A percentile compares a stretch with the other conserved stretches of the same genome.
These are phyloP conservation scores for Ypsolopha scabrella DNA, from an alignment of 2,888 invertebrate genomes.

Conservation along the genomic window DNA sequence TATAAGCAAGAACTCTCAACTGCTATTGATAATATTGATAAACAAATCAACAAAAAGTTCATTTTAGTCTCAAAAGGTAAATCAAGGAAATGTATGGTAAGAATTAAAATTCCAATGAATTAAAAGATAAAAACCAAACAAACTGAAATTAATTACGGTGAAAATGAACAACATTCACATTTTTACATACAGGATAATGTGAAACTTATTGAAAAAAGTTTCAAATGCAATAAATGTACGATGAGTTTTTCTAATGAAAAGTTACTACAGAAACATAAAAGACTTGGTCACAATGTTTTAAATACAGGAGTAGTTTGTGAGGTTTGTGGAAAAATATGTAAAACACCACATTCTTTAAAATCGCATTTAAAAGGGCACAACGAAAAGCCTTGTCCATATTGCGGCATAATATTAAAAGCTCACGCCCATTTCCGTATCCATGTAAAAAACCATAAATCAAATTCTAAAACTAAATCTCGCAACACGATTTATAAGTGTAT, in stretches of 20 bases:
- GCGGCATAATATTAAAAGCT: slow-evolving; percentile 28
- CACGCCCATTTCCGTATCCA: slow-evolving; percentile 27
- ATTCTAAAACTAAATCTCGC: slow-evolving; percentile 14
- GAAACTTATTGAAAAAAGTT: too few species aligned
- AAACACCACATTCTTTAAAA: slow-evolving; percentile 17
- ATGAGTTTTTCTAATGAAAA: slow-evolving; percentile 17
- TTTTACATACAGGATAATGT: too few species aligned
- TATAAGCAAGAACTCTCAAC: too few species aligned
- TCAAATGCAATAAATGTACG: slow-evolving; percentile 10
- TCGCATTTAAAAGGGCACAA: slow-evolving; percentile 23
- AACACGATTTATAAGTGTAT: slow-evolving; percentile 21
- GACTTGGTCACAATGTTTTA: slow-evolving; percentile 10
- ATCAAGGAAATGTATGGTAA: too few species aligned
- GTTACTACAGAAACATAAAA: slow-evolving; percentile 14
- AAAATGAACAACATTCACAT: too few species aligned
- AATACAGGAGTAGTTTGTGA: slow-evolving; percentile 22
- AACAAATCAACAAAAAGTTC: too few species aligned
- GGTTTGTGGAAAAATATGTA: slow-evolving; percentile 24
- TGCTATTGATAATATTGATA: too few species aligned
- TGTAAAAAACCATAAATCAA: slow-evolving; percentile 19
- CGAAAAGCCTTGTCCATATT: slow-evolving; percentile 26
- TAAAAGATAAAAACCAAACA: neutral
- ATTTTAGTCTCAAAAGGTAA: too few species aligned
- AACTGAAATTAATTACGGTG: neutral
- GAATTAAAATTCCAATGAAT: neutral